Conservation (phyloP, 2,888 invertebrate species). For the Agrenia bidenticulata region DNA sequence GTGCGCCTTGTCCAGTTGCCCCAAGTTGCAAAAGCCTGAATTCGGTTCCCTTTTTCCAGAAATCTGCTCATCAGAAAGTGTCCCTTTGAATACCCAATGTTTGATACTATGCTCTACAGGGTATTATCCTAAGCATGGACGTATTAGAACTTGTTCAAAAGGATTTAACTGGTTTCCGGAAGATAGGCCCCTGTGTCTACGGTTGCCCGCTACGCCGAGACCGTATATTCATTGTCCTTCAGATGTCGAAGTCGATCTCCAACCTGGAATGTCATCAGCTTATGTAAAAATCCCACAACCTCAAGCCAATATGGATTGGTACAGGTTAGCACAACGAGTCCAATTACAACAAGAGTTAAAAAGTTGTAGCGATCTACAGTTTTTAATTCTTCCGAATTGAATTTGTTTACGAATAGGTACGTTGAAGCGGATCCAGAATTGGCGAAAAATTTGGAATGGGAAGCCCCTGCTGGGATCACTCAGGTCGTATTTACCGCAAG, state of each 20-base stretch:
- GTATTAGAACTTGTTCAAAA: slow-evolving; percentile 52
- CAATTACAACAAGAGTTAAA: background rate
- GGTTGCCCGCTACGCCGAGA: slow-evolving; percentile 55
- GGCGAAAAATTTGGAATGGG: slow-evolving; percentile 64
- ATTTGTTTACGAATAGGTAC: slow-evolving; percentile 58
- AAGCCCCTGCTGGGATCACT: slow-evolving; percentile 64
- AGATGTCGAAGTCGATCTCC: slow-evolving; percentile 63
- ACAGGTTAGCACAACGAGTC: slow-evolving; percentile 57
- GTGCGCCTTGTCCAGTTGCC: slow-evolving; percentile 56
- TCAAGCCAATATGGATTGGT: slow-evolving; percentile 68
- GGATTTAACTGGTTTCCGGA: slow-evolving; percentile 52
- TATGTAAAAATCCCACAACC: slow-evolving; percentile 62
- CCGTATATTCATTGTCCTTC: slow-evolving; percentile 68
- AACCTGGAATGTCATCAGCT: slow-evolving; percentile 59
- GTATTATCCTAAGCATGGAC: slow-evolving; percentile 53
- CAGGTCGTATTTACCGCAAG: slow-evolving; percentile 64
- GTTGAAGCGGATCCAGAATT: slow-evolving; percentile 65
- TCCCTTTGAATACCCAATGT: slow-evolving; percentile 56
- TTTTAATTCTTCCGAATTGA: background rate
- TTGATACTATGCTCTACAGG: slow-evolving; percentile 52
- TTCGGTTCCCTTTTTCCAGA: slow-evolving; percentile 62
- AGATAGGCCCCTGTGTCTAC: slow-evolving; percentile 53
- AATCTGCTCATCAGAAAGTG: slow-evolving; percentile 59
- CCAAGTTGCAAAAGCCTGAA: slow-evolving; percentile 58
- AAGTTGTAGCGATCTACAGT: no score